A percentile compares a stretch with the other conserved stretches of the same genome.
Conservation (phyloP, 2,797 vertebrate species). For the Onychomys torridus region DNA sequence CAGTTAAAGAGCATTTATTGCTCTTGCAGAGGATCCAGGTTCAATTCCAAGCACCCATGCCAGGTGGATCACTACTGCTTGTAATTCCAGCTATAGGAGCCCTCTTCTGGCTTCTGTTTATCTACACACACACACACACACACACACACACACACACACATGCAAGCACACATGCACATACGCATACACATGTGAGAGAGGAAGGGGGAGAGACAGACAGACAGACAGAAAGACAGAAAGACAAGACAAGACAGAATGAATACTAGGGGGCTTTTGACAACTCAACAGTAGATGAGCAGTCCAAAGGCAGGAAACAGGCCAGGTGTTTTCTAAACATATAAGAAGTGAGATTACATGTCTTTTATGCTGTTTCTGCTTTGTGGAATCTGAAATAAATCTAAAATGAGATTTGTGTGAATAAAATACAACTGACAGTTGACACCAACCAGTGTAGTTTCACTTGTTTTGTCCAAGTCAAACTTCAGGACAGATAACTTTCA, state of each 20-base stretch:
- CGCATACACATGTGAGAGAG: no score
- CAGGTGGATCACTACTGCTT: not conserved
- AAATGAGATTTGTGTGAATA: conserved; percentile 68
- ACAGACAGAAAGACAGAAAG: not conserved
- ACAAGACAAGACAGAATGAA: not conserved
- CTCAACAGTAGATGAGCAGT: not conserved
- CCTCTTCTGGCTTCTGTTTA: not conserved
- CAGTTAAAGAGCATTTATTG: not conserved
- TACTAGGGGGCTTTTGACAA: conserved; percentile 24
- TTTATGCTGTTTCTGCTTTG: conserved; percentile 54
- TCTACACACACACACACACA: not conserved
- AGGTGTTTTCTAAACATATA: conserved; percentile 42
- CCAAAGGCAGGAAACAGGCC: conserved; percentile 58
- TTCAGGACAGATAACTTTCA: conserved; percentile 68
- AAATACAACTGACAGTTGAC: conserved; percentile 63
- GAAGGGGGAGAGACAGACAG: not conserved
- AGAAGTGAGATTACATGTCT: not conserved
- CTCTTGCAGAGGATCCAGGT: not conserved
- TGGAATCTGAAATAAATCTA: conserved; percentile 60
- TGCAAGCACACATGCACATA: no score
- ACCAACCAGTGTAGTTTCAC: conserved; percentile 57
- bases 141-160: not conserved
- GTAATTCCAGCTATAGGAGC: not conserved
- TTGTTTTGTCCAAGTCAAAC: conserved; percentile 60
- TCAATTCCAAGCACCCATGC: not conserved